These are phyloP conservation scores for Girardinus metallicus DNA, from an alignment of 2,797 vertebrate genomes.

Conservation along the genomic window DNA sequence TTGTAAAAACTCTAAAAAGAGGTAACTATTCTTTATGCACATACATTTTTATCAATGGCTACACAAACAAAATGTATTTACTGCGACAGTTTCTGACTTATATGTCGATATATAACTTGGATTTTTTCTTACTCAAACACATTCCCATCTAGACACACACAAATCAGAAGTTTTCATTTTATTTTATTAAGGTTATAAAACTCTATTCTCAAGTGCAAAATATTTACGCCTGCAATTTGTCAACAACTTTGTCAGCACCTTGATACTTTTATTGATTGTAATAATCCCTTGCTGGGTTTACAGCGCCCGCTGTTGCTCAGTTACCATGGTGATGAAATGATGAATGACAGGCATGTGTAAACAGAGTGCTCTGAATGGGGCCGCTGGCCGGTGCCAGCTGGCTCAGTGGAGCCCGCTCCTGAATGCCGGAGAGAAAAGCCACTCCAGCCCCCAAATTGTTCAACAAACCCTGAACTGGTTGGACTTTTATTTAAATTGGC, in stretches of 20 bases:
- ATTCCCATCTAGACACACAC: not conserved
- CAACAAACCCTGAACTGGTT: conserved; percentile 71
- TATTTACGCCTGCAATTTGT: not conserved
- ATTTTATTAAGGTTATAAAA: not conserved
- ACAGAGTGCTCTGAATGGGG: conserved; percentile 70
- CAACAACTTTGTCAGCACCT: not conserved
- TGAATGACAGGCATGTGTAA: conserved; percentile 78
- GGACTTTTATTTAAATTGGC: conserved; percentile 79
- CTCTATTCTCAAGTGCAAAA: not conserved
- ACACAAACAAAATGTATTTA: not conserved
- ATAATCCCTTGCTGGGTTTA: conserved; percentile 50
- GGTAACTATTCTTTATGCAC: not conserved
- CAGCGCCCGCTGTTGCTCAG: conserved; percentile 49
- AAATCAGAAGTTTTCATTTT: not conserved
- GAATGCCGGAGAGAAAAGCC: conserved; percentile 74
- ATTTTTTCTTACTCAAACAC: not conserved
- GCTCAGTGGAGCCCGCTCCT: conserved; percentile 73
- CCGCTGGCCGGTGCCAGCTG: conserved; percentile 67
- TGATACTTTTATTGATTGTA: conserved; percentile 49
- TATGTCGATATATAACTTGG: not conserved
- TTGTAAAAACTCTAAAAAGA: not conserved
- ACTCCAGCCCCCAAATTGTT: conserved; percentile 75
- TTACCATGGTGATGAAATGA: conserved; percentile 75
- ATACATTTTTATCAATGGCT: not conserved
- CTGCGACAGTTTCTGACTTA: not conserved